Base-by-base conservation (phyloP, 2,113 vertebrate genomes). In the Thryonomys swinderianus region DNA sequence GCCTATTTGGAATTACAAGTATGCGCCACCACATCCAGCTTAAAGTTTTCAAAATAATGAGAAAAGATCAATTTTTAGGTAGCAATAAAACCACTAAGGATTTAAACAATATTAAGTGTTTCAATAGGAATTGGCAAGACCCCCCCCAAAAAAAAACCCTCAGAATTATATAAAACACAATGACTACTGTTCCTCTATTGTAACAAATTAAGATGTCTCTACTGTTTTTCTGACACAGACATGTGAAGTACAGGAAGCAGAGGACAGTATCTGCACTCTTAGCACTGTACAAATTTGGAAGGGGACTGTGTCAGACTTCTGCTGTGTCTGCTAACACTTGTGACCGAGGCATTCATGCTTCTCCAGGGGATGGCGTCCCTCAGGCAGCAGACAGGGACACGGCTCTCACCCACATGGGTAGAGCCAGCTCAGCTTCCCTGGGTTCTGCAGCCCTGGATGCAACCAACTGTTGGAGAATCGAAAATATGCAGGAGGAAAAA, bases 151-250 rank as follows among this genome's bases (percentile, higher is more conserved):
- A 61, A 82, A 55, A 78, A 93, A 89, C 64, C 27, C 89, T 84
- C 53, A 80, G n/a, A 90, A 83, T 48, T 57, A 78, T 85, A 62
- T 34, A 18, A 86, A 71, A 64, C 66, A 82, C 62, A 83, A 23
- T 42, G 79, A 66, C 84, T 55, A 62, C 1, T 64, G 83, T 74
- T 37, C 67, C 53, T 71, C 74, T 79, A 74, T n/a, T 95, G 23
- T 57, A 94, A 88, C 17, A 88, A 95, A 95, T 91, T 45, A 95
- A 95, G 91, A 89, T 42, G 20, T 94, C 40, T 40, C 78, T 42
- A 66, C 66, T 94, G 53, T 80, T 85, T 57, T 53, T 21, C 25
- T 73, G 45, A 85, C 62, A 74, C 2, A 83, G 94, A 69, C 55
- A 57, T 14, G 20, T 10, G 37, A 85, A 90, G 82, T 27, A 80